These are phyloP conservation scores for Sylvietta virens DNA, from an alignment of 2,113 vertebrate genomes.

Conservation along the genomic window DNA sequence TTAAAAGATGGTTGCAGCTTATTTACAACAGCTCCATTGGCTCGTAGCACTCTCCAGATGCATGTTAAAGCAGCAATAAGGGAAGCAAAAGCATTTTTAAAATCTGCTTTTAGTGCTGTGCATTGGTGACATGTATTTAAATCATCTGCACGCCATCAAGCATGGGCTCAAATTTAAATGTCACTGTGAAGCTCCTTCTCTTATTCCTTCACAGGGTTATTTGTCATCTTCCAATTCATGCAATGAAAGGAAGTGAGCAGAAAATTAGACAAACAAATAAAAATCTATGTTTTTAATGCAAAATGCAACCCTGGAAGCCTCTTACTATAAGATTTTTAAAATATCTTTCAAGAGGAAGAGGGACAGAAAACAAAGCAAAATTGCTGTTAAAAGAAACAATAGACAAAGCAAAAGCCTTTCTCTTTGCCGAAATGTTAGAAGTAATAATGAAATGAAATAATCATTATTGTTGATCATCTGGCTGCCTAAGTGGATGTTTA, in stretches of 20 bases:
- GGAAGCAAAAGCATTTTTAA: constrained; percentile 39
- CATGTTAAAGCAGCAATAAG: constrained; percentile 27
- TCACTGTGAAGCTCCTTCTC: neutral
- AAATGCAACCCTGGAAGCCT: constrained; percentile 19
- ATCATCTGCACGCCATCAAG: constrained; percentile 38
- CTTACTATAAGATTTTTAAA: neutral
- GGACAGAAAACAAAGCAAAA: neutral
- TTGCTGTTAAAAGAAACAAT: neutral
- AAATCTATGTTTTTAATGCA: constrained; percentile 1
- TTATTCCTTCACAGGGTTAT: neutral
- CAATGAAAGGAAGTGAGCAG: neutral
- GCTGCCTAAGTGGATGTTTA: neutral
- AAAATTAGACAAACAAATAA: constrained; percentile 36
- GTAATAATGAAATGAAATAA: neutral
- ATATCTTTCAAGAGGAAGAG: neutral
- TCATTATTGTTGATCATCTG: neutral
- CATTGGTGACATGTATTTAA: constrained; percentile 43
- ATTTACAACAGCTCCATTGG: constrained; percentile 12
- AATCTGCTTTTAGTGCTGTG: neutral
- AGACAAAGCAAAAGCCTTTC: neutral
- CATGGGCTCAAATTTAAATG: constrained; percentile 7
- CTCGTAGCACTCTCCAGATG: neutral
- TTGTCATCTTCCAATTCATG: constrained; percentile 18
- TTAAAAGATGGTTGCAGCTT: neutral
- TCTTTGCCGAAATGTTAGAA: neutral